Evolutionary conservation across 1,140 invertebrate species (phyloP).

Genomic region (Drosophila ogumai): DNA sequence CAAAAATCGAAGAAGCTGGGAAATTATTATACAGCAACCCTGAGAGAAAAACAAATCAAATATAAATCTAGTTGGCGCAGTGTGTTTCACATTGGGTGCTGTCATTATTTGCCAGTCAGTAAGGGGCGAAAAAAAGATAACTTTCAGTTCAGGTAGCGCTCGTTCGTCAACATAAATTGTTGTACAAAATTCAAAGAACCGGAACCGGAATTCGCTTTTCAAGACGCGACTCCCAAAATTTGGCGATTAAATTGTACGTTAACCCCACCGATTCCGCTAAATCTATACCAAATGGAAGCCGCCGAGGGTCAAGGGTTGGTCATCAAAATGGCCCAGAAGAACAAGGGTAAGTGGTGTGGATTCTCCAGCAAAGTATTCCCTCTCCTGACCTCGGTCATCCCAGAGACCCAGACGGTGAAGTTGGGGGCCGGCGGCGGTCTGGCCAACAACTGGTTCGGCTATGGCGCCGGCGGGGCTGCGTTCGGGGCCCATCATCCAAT

Average conservation of each 20-base stretch:
- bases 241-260: constrained; percentile 70
- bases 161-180: constrained; percentile 78
- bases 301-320: constrained; percentile 54
- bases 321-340: constrained; percentile 74
- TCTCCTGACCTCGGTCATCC: background rate
- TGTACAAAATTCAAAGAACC: constrained; percentile 73
- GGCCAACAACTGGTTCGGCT: constrained; percentile 47
- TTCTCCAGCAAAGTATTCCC: background rate
- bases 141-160: constrained; percentile 65
- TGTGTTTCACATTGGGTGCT: constrained; percentile 27
- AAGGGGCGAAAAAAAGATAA: constrained; percentile 4
- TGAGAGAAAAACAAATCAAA: background rate
- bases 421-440: constrained; percentile 26
- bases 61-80: constrained; percentile 38
- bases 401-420: constrained; percentile 70
- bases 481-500: background rate
- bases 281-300: constrained; percentile 53
- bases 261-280: constrained; percentile 23
- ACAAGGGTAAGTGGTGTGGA: constrained; percentile 54
- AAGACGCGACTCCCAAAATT: constrained; percentile 42
- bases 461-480: background rate
- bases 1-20: background rate
- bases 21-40: background rate
- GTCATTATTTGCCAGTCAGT: constrained; percentile 10
- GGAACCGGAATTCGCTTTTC: constrained; percentile 45